Percentiles rank a stretch among this genome's conserved stretches.
Evolutionary conservation across 2,888 invertebrate genomes (phyloP).

Genomic region (Phytoseiulus persimilis): DNA sequence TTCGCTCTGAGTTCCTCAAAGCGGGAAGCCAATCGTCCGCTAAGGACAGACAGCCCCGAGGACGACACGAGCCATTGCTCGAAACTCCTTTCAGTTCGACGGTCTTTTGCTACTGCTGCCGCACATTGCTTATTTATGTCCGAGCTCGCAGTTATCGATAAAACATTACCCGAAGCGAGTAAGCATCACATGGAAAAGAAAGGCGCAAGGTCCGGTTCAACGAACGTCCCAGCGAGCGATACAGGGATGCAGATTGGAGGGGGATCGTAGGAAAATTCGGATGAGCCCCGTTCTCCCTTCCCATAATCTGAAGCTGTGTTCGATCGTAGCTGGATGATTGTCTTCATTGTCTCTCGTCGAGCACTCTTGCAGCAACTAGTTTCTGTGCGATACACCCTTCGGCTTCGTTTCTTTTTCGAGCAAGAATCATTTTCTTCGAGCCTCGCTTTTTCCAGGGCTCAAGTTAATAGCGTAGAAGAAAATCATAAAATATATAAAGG

Average conservation of each 20-base stretch:
- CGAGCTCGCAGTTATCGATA: neutral
- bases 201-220: no score
- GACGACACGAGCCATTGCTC: neutral
- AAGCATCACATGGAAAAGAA: neutral
- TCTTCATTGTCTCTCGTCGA: no score
- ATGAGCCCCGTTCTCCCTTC: no score
- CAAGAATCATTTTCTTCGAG: neutral
- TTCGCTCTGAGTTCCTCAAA: neutral
- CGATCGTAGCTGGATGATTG: no score
- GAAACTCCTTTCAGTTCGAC: neutral
- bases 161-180: neutral
- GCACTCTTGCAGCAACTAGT: neutral
- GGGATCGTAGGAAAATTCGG: no score
- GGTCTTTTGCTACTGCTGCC: neutral
- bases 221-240: no score
- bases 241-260: no score
- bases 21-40: neutral
- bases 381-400: neutral
- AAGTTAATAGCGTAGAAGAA: neutral
- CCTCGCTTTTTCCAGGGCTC: slow-evolving; percentile 5
- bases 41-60: neutral
- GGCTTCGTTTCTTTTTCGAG: neutral
- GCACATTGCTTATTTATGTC: neutral
- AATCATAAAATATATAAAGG: slow-evolving; percentile 5
- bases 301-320: no score